Percentiles rank a stretch among this genome's conserved stretches.
Evolutionary conservation across 2,888 invertebrate genomes (phyloP).

Genomic region (Orchestes rusci): DNA sequence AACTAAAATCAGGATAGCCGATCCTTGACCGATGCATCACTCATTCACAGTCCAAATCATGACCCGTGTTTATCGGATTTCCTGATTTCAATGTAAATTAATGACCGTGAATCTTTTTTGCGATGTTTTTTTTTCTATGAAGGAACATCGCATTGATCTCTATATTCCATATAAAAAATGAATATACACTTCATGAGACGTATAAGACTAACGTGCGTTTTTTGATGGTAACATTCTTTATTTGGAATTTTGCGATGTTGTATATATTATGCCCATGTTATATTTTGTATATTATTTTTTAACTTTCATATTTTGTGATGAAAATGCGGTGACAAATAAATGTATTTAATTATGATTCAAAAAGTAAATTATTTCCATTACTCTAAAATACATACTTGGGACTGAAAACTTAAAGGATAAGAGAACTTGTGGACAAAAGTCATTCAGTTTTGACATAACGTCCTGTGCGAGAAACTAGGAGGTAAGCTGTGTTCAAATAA

Average conservation of each 20-base stretch:
- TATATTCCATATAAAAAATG: no score
- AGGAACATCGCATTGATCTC: conserved; percentile 13
- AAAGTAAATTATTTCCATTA: not conserved
- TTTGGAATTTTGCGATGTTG: conserved; percentile 25
- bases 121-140: conserved; percentile 14
- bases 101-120: conserved; percentile 11
- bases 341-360: conserved; percentile 7
- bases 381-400: no score
- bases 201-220: conserved; percentile 19
- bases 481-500: no score
- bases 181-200: no score
- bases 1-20: conserved; percentile 9
- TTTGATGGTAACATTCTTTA: conserved; percentile 10
- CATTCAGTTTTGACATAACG: no score
- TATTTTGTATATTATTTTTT: conserved; percentile 28
- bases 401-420: conserved; percentile 12
- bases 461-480: no score
- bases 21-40: conserved; percentile 14
- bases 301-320: conserved; percentile 34
- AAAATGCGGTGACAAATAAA: conserved; percentile 39
- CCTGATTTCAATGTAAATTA: not conserved
- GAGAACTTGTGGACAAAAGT: no score
- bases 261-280: conserved; percentile 40
- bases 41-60: conserved; percentile 14
- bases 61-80: conserved; percentile 16